Base-by-base conservation (phyloP, 2,113 vertebrate genomes). In the Corythornis cristatus region DNA sequence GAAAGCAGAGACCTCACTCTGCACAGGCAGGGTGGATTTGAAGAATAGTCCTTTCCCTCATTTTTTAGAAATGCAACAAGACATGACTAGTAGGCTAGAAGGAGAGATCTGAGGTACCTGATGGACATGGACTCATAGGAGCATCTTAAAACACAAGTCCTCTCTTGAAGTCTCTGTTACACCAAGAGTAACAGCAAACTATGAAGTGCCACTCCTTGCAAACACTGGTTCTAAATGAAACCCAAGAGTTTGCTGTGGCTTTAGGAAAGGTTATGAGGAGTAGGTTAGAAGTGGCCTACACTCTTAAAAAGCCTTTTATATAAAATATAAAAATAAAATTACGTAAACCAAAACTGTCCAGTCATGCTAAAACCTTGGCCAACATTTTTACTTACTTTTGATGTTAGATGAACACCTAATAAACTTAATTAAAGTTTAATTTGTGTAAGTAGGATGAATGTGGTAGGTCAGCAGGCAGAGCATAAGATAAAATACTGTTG, bases 371-470 rank as follows among this genome's bases (percentile, higher is more conserved):
- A 78, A 35, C 71, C 46, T 82, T 56, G 6, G 50, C 83, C 60
- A 90, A 85, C 6, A 2, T n/a, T 84, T 88, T 94, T 75, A 70
- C 84, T 93, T 70, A 80, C 78, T 88, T 94, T 40, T 37, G 74
- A 51, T 77, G 46, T 70, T 28, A 89, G 71, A 74, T 60, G 75
- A 95, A 43, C 25, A 62, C 51, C 64, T 70, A 76, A 62, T 43
- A 83, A 80, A 64, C 71, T 94, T 94, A 95, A 96, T 93, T 87
- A 95, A 91, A 74, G 75, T 83, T 88, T 80, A 96, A 95, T 96
- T 89, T 93, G 28, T 80, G 22, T 91, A 93, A 94, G 88, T 89
- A 83, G 90, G 85, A 42, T 79, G 93, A 93, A 62, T 70, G 94
- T 58, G 82, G 85, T 94, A 85, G 93, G 93, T 94, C 93, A 96